Evolutionary conservation across 2,113 vertebrate species (phyloP), one percentile per base, ranked within the genome.

Genomic region (Sebastes fasciatus): DNA sequence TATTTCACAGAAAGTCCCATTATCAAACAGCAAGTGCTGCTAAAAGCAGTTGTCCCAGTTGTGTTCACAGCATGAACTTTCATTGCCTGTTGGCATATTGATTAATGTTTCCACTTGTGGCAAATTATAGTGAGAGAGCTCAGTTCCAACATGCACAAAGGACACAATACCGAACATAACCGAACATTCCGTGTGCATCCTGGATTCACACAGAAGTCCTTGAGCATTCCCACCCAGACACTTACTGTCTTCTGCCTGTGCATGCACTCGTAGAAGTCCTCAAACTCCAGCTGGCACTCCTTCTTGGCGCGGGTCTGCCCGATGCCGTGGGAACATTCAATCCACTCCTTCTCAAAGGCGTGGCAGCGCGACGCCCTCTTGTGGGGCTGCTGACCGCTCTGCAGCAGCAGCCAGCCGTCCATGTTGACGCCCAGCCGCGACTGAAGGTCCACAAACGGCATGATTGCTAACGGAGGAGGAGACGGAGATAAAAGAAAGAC

Each of bases 281-380:
- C 97, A 68, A 90, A 95, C 91, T 99, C 98, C 49, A 96, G 46
- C 64, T 90, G 89, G 88, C 98, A 99, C 90, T 99, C 98, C 49
- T 92, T 96, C 60, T 91, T 89, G 48, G 98, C 97, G 0, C 98
- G 96, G 26, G 64, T 96, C 78, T 84, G 79, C 7, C 98, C 98
- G 12, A 99, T 97, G 67, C 96, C 97, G 63, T 96, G 92, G 0
- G 95, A 10, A 13, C 98, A 99, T 49, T 98, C 97, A 6, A 99
- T 91, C 97, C 97, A 99, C 65, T 99, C 98, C 86, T 98, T 98
- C 91, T 99, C 97, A 77, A 99, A 99, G 51, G 96, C 96, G 46
- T 98, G 97, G 85, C 98, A 99, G 55, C 82, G 74, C 0, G 74
- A 0, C 0, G 96, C 85, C 1, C 60, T 70, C 16, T 90, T 79